A percentile compares a stretch with the other conserved stretches of the same genome.
These are phyloP conservation scores for Hipparchia semele DNA, from an alignment of 2,888 invertebrate genomes.

Conservation along the genomic window DNA sequence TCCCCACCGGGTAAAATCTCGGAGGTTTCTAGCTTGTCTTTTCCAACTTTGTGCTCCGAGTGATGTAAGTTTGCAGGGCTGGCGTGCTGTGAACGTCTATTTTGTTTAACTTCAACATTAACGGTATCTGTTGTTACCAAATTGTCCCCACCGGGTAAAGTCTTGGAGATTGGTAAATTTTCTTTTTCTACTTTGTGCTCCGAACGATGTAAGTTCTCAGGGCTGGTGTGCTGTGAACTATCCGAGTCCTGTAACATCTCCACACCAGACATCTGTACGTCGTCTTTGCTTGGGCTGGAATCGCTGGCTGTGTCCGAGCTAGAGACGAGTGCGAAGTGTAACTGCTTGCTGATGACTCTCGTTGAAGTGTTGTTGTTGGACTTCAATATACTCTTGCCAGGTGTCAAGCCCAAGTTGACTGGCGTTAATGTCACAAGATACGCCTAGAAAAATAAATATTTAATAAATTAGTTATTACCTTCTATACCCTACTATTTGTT, in stretches of 20 bases:
- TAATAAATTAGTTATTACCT: too few species aligned
- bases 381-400: constrained; percentile 71
- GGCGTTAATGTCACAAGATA: constrained; percentile 50
- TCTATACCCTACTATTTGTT: too few species aligned
- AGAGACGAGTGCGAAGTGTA: neutral
- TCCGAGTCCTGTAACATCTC: neutral
- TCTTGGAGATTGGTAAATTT: neutral
- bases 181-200: too few species aligned
- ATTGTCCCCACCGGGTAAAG: neutral
- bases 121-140: too few species aligned
- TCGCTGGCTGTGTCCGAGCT: neutral
- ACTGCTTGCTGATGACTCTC: constrained; percentile 37
- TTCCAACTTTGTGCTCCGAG: too few species aligned
- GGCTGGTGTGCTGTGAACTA: neutral
- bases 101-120: constrained; percentile 1
- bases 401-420: constrained; percentile 60
- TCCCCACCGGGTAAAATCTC: neutral
- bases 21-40: neutral
- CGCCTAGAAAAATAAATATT: neutral
- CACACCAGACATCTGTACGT: neutral
- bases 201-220: neutral
- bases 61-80: neutral
- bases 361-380: constrained; percentile 46
- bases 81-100: neutral
- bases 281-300: neutral